Base-by-base conservation (phyloP, 2,888 invertebrate species). In the Hypsopygia costalis region DNA sequence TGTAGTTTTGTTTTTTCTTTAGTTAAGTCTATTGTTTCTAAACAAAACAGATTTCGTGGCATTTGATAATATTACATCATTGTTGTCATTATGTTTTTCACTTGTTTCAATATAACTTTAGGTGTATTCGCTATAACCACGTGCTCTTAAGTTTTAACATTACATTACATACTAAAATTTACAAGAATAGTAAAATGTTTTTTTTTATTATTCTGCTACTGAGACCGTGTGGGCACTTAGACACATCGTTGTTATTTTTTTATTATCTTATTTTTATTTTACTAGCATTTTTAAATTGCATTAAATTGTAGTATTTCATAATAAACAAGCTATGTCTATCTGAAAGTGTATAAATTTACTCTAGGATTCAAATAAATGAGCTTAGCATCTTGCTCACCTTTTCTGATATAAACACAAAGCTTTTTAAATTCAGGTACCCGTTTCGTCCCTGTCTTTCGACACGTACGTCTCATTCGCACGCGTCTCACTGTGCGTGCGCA, bases 341-440 rank as follows among this genome's bases (percentile, higher is more conserved):
- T 38, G 20, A 11, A 21, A 29, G 7, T n/a, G 40, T 28, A n/a
- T n/a, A n/a, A n/a, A n/a, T n/a, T n/a, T n/a, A 52, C 48, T 52
- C 60, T 61, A 61, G 56, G 61, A 63, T 62, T 55, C 52, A 60
- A 67, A 63, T 65, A 58, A 57, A 61, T 61, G 52, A 65, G 64
- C 33, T 62, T 58, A 60, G 57, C 52, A 63, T 58, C 61, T 63
- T 52, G 62, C 62, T 60, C 65, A 67, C 69, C 70, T 72, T 75
- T 77, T 69, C 66, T 75, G 52, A 55, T 58, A 61, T 58, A 54
- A 70, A 65, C 62, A 65, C 62, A 50, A 58, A 83, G 80, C 82
- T 82, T 81, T 81, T 75, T 69, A 74, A 68, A 75, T 77, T 69
- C 85, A 82, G 82, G 81, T 77, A 71, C 51, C 51, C 59, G 41